Percentiles rank a stretch among this genome's conserved stretches.
Conservation (phyloP, 2,113 vertebrate genomes). For the Leptobrachium ailaonicum region DNA sequence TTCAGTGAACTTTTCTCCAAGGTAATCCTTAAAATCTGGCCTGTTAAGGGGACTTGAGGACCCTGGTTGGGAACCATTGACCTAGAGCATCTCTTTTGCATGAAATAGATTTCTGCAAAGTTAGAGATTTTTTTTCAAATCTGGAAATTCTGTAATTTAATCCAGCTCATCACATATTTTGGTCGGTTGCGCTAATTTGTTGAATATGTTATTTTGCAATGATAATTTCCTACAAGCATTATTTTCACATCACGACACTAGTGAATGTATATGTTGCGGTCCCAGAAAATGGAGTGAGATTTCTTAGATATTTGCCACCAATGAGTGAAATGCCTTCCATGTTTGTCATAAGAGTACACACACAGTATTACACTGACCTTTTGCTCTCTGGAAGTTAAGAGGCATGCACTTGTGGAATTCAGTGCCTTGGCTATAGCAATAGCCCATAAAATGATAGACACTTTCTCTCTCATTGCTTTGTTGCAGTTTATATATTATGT, state of each 20-base stretch:
- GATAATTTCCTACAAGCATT: slow-evolving; percentile 32
- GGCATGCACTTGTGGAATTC: slow-evolving; percentile 62
- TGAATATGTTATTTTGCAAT: slow-evolving; percentile 23
- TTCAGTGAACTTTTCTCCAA: too few species aligned
- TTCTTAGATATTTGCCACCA: slow-evolving; percentile 73
- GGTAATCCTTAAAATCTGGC: too few species aligned
- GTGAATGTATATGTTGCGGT: slow-evolving; percentile 55
- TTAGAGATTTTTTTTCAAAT: too few species aligned
- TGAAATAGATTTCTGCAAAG: too few species aligned
- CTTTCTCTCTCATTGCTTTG: slow-evolving; percentile 14
- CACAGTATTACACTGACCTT: slow-evolving; percentile 53
- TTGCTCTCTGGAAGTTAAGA: slow-evolving; percentile 55
- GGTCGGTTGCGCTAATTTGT: neutral
- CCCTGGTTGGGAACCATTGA: too few species aligned
- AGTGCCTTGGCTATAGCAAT: slow-evolving; percentile 55
- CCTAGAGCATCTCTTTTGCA: too few species aligned
- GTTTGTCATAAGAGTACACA: slow-evolving; percentile 58
- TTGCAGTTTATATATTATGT: neutral
- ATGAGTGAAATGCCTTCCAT: slow-evolving; percentile 70
- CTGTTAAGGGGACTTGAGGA: too few species aligned
- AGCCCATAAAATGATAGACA: slow-evolving; percentile 55
- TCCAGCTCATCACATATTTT: neutral
- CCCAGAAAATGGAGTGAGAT: slow-evolving; percentile 65
- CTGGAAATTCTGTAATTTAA: too few species aligned
- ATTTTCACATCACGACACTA: slow-evolving; percentile 55